Evolutionary conservation across 2,888 invertebrate genomes (phyloP).

Genomic region (Dyspetes luteomarginatus): DNA sequence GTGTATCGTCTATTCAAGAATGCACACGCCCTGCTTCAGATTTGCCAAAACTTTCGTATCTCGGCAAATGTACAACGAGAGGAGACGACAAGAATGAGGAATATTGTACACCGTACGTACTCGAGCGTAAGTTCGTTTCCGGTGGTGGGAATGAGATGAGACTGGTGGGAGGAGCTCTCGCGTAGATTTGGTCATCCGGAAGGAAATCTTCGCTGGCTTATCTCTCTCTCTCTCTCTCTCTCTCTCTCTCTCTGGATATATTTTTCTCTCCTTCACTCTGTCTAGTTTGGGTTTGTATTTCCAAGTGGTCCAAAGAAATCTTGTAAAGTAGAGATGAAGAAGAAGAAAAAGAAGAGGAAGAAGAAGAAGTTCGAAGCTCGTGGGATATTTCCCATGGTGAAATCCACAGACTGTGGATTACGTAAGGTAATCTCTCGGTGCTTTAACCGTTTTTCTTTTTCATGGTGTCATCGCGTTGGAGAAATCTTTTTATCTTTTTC

Average conservation of each 20-base stretch:
- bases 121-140: constrained; percentile 54
- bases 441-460: not conserved
- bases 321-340: constrained; percentile 16
- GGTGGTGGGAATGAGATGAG: constrained; percentile 1
- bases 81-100: constrained; percentile 49
- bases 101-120: constrained; percentile 49
- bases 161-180: constrained; percentile 18
- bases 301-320: constrained; percentile 26
- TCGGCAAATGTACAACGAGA: not conserved
- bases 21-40: constrained; percentile 6
- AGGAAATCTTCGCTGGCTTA: constrained; percentile 52
- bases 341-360: not conserved
- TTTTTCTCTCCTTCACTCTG: not conserved
- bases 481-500: too few species aligned
- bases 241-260: constrained; percentile 35
- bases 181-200: constrained; percentile 56
- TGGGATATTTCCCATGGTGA: constrained; percentile 37
- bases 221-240: constrained; percentile 20
- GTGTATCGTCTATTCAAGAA: constrained; percentile 45
- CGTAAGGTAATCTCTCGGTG: constrained; percentile 59
- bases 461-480: not conserved
- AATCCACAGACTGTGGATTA: constrained; percentile 59
- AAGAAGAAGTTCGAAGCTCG: constrained; percentile 38
- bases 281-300: constrained; percentile 33
- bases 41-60: constrained; percentile 48